phyloP scores from a whole-genome alignment of 2,797 vertebrate species.

The Enteromius radiatus region DNA sequence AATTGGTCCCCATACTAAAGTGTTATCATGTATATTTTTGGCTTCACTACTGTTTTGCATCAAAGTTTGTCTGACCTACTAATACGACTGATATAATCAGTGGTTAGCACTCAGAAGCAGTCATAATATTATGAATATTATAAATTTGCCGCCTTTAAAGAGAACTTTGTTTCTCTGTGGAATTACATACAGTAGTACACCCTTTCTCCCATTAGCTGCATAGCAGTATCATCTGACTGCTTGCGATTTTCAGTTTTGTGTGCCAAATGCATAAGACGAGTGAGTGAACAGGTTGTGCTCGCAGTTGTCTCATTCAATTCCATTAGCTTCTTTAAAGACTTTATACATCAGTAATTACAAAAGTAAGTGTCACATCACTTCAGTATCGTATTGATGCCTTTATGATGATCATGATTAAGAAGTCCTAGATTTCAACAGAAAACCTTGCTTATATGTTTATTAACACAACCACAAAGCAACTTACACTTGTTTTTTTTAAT shows the following conservation, averaged over 20 bases:
- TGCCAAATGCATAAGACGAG: background rate
- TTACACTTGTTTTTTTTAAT: background rate
- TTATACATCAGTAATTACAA: background rate
- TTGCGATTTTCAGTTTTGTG: constrained; percentile 16
- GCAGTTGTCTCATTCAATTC: background rate
- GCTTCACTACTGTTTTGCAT: background rate
- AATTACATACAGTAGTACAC: too few relatives aligned
- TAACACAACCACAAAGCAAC: background rate
- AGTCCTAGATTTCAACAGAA: background rate
- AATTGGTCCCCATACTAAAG: too few relatives aligned
- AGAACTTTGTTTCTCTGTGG: background rate
- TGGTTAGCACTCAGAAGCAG: background rate
- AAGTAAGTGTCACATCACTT: background rate
- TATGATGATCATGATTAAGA: background rate
- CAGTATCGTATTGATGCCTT: background rate
- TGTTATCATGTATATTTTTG: background rate
- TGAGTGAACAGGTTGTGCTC: background rate
- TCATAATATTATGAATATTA: background rate
- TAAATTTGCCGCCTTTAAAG: background rate
- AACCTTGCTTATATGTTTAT: background rate
- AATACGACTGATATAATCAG: background rate
- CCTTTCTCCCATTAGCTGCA: background rate
- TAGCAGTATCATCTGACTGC: background rate
- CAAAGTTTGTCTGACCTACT: background rate
- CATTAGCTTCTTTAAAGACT: background rate